Base-by-base conservation (phyloP, 2,888 invertebrate species). In the Protonemura montana region DNA sequence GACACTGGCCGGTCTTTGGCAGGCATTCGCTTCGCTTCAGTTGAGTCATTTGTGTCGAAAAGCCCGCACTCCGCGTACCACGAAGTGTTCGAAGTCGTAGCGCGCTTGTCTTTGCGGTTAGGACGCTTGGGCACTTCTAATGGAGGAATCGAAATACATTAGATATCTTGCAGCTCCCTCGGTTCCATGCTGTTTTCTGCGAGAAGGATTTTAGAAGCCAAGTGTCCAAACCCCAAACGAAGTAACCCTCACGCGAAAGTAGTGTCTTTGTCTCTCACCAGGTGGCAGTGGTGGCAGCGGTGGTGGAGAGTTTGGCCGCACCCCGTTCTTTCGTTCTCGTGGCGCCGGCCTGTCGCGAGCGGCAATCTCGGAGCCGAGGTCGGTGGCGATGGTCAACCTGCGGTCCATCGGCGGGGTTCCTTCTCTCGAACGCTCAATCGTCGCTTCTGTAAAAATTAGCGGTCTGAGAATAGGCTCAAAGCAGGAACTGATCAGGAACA, bases 41-140 rank as follows among this genome's bases (percentile, higher is more conserved):
- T 28, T 25, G 80, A 87, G 85, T 89, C 89, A 3, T 88, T 88
- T 76, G 89, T 88, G 88, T 92, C 93, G 87, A 93, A 93, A 10
- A 93, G 91, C 6, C 94, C 94, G 89, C 94, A 94, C 89, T 95
- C 95, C 0, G 95, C 94, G 91, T 95, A 95, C 95, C 95, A 95
- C 1, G 94, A 95, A 21, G 94, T 88, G 59, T 30, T 85, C 25
- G 85, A 77, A 26, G 86, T 35, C 2, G 59, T 21, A 26, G 42
- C 78, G 35, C 85, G 85, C 76, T 86, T 87, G 26, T 87, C 87
- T 35, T 86, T 86, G 59, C 87, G 85, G 16, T 85, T 30, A 25
- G 81, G 86, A 41, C 85, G 86, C 81, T 87, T 88, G 76, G 87
- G 83, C 25, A 29, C 76, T 80, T 87, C 87, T 87, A 85, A 41